Conservation (phyloP, 2,797 vertebrate species). For the Galagoides demidoff region DNA sequence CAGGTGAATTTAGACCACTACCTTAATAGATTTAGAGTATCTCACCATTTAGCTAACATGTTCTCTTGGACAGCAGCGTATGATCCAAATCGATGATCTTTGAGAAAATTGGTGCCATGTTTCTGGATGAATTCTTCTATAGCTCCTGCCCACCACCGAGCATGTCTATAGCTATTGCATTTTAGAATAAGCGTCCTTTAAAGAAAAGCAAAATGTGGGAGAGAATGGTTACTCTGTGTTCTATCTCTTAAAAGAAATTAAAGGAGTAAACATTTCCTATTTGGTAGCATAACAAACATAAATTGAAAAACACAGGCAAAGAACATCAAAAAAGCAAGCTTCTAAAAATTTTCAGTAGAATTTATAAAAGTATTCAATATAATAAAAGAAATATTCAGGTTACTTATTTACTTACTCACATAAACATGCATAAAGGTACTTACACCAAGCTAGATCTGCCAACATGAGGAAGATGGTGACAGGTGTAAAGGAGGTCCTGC, state of each 20-base stretch:
- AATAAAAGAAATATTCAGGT: neutral
- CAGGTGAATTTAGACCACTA: neutral
- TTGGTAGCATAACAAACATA: neutral
- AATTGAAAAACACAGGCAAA: neutral
- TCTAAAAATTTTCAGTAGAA: neutral
- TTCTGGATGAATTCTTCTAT: slow-evolving; percentile 93
- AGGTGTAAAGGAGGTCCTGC: neutral
- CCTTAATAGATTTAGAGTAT: neutral
- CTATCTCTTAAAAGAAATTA: neutral
- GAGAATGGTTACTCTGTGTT: neutral
- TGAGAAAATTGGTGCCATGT: slow-evolving; percentile 93
- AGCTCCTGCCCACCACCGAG: slow-evolving; percentile 97
- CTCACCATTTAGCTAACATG: slow-evolving; percentile 95
- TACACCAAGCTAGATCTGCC: neutral
- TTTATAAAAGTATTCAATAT: neutral
- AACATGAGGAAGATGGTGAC: neutral
- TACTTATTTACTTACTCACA: neutral
- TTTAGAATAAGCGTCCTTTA: slow-evolving; percentile 95
- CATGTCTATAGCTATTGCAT: slow-evolving; percentile 96
- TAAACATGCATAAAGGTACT: neutral
- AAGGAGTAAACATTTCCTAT: neutral
- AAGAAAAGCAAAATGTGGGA: fast-evolving
- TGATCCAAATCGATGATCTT: slow-evolving; percentile 94
- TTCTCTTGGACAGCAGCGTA: slow-evolving; percentile 92
- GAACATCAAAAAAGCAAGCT: neutral